Conservation (phyloP, 2,888 invertebrate genomes). For the Lithophane leautieri region DNA sequence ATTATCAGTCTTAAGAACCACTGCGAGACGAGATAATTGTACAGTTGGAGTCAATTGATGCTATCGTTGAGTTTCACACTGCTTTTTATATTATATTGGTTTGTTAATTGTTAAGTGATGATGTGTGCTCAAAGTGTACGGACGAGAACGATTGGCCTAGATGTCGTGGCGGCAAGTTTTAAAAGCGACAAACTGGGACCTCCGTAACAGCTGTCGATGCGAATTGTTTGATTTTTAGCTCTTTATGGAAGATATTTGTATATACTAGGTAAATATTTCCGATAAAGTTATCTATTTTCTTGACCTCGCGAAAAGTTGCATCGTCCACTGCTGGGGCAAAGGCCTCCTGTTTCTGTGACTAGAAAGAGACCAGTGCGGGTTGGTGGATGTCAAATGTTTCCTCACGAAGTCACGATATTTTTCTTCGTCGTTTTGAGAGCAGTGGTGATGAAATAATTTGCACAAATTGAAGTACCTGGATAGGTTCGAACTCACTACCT, state of each 20-base stretch:
- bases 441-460: neutral
- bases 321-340: no score
- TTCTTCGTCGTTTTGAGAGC: neutral
- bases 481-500: no score
- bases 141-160: constrained; percentile 20
- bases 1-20: constrained; percentile 11
- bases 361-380: no score
- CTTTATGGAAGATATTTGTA: neutral
- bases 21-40: constrained; percentile 46
- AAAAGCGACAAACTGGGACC: neutral
- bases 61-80: constrained; percentile 48
- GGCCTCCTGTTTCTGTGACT: no score
- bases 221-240: neutral
- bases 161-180: neutral
- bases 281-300: no score
- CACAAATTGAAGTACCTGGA: no score
- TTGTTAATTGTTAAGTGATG: constrained; percentile 41
- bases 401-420: neutral
- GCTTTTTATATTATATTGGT: constrained; percentile 42
- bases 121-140: constrained; percentile 22
- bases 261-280: neutral
- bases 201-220: neutral
- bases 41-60: constrained; percentile 28
- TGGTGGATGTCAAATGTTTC: neutral
- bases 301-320: neutral